Evolutionary conservation across 2,797 vertebrate species (phyloP), one percentile per base, ranked within the genome.

Genomic region (Coccyzus lansbergi): DNA sequence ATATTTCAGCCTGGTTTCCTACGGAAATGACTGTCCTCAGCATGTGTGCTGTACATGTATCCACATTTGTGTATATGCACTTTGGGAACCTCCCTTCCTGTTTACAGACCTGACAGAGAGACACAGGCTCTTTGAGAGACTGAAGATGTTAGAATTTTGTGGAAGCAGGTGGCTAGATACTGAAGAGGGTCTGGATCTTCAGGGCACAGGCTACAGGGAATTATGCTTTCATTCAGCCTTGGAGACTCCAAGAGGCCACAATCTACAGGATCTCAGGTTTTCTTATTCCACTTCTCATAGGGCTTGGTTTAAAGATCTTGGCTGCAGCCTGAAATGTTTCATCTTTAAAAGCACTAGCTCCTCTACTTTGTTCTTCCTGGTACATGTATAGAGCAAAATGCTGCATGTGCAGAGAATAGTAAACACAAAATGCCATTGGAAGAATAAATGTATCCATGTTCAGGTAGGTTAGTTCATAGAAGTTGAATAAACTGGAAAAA

Each of bases 31-130:
- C 53, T 75, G 18, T 53, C 89, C 52, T 59, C 5, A 4, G 29
- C 11, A 9, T 2, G 3, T 6, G 21, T 65, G 19, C 67, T 62
- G 34, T 65, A 24, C 0, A 0, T 0, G 0, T 59, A 26, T 52
- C 49, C 0, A 6, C 40, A 24, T 63, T 53, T 12, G 1, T 22
- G 8, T 65, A 11, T 38, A 4, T 10, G 26, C 31, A 38, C 31
- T 44, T 76, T 38, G 71, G 44, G 38, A 76, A 49, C 24, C 8
- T 48, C 38, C 29, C 18, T 78, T 21, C 31, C 20, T 82, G 6
- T 64, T 84, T 68, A 49, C 16, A 91, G 36, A 38, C 20, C 25
- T 81, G 58, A 71, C 34, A 55, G 65, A 92, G 33, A 79, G 20
- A 33, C 19, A 51, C 7, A 15, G 34, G 10, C 15, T 52, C 55